A percentile compares a stretch with the other conserved stretches of the same genome.
phyloP scores from a whole-genome alignment of 2,888 invertebrate genomes.

The Osedax fenrisi region DNA sequence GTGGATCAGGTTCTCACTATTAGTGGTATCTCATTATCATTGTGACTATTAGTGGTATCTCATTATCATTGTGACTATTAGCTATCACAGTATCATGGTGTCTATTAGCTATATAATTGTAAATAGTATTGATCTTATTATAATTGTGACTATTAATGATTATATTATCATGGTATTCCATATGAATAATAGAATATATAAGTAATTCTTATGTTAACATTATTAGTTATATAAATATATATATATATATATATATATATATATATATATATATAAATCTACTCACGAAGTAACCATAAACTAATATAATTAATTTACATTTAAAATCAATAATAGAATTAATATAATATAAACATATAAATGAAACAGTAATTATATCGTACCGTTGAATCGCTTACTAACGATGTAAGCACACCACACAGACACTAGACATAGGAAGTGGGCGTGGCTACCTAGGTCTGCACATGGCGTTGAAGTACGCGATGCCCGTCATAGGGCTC shows the following conservation, averaged over 20 bases:
- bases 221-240: too few species aligned
- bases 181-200: too few species aligned
- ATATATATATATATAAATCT: too few species aligned
- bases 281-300: neutral
- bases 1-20: constrained; percentile 37
- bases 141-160: neutral
- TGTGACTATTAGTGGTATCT: neutral
- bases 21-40: neutral
- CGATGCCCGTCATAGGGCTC: constrained; percentile 66
- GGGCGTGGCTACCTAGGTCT: constrained; percentile 76
- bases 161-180: too few species aligned
- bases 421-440: constrained; percentile 72
- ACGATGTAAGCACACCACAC: constrained; percentile 35
- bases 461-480: constrained; percentile 61
- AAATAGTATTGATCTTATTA: too few species aligned
- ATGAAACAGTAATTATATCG: too few species aligned
- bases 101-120: too few species aligned
- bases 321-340: neutral
- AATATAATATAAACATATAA: too few species aligned
- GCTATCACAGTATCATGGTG: too few species aligned
- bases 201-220: too few species aligned
- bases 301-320: neutral
- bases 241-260: too few species aligned
- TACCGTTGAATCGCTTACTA: too few species aligned
- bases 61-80: neutral